Evolutionary conservation across 1,140 invertebrate species (phyloP).

Genomic region (Saccostrea cuccullata): DNA sequence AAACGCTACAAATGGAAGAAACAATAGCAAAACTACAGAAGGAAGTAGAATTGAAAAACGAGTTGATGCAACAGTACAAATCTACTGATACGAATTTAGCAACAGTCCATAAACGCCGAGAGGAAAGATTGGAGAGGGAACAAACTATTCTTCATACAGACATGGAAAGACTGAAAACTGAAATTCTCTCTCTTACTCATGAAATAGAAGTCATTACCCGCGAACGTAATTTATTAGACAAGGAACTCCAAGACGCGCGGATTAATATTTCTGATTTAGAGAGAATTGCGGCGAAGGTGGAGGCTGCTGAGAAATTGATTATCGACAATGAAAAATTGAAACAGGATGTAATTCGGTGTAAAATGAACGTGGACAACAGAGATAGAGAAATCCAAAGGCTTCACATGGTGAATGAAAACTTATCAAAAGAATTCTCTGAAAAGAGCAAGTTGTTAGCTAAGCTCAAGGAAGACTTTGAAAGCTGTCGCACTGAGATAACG

Average conservation of each 20-base stretch:
- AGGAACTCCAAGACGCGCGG: slow-evolving; percentile 45
- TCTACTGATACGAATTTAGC: slow-evolving; percentile 56
- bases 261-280: slow-evolving; percentile 40
- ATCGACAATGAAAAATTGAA: slow-evolving; percentile 51
- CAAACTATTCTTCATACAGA: slow-evolving; percentile 57
- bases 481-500: slow-evolving; percentile 48
- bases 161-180: slow-evolving; percentile 51
- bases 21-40: slow-evolving; percentile 53
- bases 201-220: slow-evolving; percentile 43
- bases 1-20: slow-evolving; percentile 45
- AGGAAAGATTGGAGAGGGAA: slow-evolving; percentile 59
- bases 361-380: slow-evolving; percentile 60
- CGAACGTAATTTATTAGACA: slow-evolving; percentile 53
- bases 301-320: slow-evolving; percentile 52
- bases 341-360: slow-evolving; percentile 57
- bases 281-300: slow-evolving; percentile 45
- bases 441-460: slow-evolving; percentile 52
- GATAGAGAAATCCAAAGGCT: slow-evolving; percentile 52
- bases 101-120: slow-evolving; percentile 60
- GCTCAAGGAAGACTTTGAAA: slow-evolving; percentile 54
- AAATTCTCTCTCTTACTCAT: slow-evolving; percentile 40
- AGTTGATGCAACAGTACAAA: slow-evolving; percentile 61
- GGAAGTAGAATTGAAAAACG: slow-evolving; percentile 61
- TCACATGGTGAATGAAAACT: slow-evolving; percentile 43
- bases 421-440: slow-evolving; percentile 51